Percentiles rank a stretch among this genome's conserved stretches.
These are phyloP conservation scores for Falco rusticolus DNA, from an alignment of 2,797 vertebrate genomes.

Conservation along the genomic window DNA sequence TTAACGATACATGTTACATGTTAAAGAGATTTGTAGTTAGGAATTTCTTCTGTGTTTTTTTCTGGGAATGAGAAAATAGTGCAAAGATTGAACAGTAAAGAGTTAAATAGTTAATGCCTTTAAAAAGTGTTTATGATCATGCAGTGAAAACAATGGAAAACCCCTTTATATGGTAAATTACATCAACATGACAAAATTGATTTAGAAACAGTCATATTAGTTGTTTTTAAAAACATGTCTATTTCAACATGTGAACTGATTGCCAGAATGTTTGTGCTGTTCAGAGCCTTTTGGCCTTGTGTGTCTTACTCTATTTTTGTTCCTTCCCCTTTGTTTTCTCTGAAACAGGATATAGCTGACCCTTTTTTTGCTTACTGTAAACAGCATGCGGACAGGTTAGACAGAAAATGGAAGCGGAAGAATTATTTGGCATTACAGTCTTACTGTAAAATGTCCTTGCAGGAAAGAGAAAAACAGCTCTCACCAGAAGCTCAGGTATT, in stretches of 20 bases:
- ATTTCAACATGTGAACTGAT: not conserved
- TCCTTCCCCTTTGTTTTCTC: conserved; percentile 38
- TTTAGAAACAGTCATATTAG: not conserved
- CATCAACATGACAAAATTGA: not conserved
- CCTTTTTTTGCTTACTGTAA: conserved; percentile 99
- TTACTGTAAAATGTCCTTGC: conserved; percentile 95
- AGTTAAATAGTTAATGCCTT: not conserved
- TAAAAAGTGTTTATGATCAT: not conserved
- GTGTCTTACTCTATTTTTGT: conserved; percentile 16
- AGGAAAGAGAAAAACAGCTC: conserved; percentile 95
- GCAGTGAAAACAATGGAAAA: not conserved
- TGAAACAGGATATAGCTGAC: conserved; percentile 94
- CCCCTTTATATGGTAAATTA: not conserved
- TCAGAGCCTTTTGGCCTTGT: not conserved
- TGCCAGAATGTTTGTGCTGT: not conserved
- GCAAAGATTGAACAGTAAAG: not conserved
- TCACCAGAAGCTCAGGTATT: conserved; percentile 95
- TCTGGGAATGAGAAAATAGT: not conserved
- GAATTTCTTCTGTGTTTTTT: not conserved
- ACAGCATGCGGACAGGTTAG: conserved; percentile 97
- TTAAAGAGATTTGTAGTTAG: not conserved
- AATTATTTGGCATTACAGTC: conserved; percentile 98
- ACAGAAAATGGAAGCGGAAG: conserved; percentile 99
- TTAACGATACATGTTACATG: not conserved
- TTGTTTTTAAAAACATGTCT: not conserved